These are phyloP conservation scores for Ardeotis arabs DNA, from an alignment of 2,113 vertebrate species.

Conservation along the genomic window DNA sequence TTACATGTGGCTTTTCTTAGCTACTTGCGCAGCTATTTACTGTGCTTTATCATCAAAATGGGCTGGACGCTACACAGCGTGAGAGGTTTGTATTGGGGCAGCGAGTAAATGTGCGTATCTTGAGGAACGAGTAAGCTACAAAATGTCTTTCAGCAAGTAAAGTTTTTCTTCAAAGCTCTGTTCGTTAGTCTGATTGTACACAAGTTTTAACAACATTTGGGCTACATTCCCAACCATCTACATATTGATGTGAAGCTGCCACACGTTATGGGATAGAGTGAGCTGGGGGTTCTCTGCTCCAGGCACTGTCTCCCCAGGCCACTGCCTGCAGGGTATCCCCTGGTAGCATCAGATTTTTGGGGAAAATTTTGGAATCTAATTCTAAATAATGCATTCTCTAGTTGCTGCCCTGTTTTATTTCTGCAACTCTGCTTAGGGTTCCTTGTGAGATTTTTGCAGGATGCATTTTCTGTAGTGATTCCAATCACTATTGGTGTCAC, in stretches of 20 bases:
- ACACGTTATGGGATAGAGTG: fast-evolving
- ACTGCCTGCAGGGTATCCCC: not conserved
- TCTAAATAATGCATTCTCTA: not conserved
- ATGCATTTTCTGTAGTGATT: not conserved
- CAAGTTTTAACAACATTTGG: not conserved
- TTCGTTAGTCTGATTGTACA: not conserved
- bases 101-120: not conserved
- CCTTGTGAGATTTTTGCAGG: not conserved
- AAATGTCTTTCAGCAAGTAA: not conserved
- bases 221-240: not conserved
- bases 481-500: not conserved
- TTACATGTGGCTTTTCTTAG: not conserved
- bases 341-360: not conserved
- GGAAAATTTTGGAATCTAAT: not conserved
- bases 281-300: not conserved
- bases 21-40: not conserved
- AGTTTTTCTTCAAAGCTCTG: not conserved
- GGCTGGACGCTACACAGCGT: not conserved
- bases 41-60: not conserved
- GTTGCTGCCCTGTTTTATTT: not conserved
- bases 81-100: not conserved
- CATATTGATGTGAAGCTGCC: not conserved
- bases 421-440: not conserved
- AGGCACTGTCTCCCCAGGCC: not conserved
- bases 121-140: not conserved